Percentiles rank a stretch among this genome's conserved stretches.
Evolutionary conservation across 2,113 vertebrate species (phyloP).

Genomic region (Zapornia atra): DNA sequence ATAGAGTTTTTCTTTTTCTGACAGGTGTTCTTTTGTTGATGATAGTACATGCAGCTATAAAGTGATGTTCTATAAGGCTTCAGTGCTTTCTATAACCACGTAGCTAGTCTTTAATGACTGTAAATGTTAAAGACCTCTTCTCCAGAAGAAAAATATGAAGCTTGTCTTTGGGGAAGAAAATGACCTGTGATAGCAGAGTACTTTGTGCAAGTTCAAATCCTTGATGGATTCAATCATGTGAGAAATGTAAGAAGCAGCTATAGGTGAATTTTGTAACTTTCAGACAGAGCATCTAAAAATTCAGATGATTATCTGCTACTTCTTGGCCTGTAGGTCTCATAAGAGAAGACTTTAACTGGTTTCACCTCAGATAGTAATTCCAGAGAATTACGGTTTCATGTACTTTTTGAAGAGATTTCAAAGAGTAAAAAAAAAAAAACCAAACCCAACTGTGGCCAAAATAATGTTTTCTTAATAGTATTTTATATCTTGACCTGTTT

Average conservation of each 20-base stretch:
- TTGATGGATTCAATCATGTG: background rate
- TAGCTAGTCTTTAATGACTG: background rate
- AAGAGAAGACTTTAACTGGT: background rate
- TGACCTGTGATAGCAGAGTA: slow-evolving; percentile 13
- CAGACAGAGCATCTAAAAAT: background rate
- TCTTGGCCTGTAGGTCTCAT: background rate
- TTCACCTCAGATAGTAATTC: background rate
- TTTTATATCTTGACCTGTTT: background rate
- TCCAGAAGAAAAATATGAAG: background rate
- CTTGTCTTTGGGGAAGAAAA: slow-evolving; percentile 17
- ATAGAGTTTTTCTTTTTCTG: slow-evolving; percentile 7
- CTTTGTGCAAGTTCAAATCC: slow-evolving; percentile 29
- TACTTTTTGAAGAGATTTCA: background rate
- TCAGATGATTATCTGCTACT: background rate
- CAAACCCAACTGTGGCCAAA: background rate
- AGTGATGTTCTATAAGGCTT: background rate
- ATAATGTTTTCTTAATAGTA: background rate
- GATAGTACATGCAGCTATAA: background rate
- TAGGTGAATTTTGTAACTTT: background rate
- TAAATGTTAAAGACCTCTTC: slow-evolving; percentile 4
- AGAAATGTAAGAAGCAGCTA: background rate
- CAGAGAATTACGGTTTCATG: background rate
- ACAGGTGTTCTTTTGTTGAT: slow-evolving; percentile 43
- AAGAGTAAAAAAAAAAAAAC: background rate
- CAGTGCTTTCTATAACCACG: background rate